Percentiles rank a stretch among this genome's conserved stretches.
Evolutionary conservation across 2,113 vertebrate genomes (phyloP).

Genomic region (Sigmodon hispidus): DNA sequence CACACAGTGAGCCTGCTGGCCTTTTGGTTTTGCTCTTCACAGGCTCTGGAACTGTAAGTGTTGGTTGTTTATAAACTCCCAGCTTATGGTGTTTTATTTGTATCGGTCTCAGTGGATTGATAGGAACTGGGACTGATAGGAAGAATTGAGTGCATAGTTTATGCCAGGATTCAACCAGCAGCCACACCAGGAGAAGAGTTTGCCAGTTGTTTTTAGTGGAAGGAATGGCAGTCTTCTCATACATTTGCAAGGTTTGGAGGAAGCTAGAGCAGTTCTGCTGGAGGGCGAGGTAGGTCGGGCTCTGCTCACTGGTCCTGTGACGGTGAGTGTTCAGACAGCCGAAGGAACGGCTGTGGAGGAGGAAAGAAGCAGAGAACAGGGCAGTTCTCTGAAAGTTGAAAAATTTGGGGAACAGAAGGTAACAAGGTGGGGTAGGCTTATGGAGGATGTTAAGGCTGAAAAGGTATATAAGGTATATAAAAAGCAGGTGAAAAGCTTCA

Average conservation of each 20-base stretch:
- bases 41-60: not conserved
- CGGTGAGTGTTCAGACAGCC: not conserved
- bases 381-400: not conserved
- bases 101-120: not conserved
- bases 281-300: not conserved
- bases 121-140: not conserved
- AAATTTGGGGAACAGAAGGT: not conserved
- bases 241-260: not conserved
- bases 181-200: not conserved
- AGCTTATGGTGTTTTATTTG: not conserved
- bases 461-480: not conserved
- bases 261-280: not conserved
- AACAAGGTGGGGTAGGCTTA: not conserved
- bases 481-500: not conserved
- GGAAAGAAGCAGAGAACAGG: not conserved
- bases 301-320: not conserved
- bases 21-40: not conserved
- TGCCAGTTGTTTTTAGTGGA: not conserved
- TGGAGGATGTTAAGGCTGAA: not conserved
- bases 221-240: not conserved
- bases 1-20: not conserved
- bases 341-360: not conserved
- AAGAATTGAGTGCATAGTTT: not conserved
- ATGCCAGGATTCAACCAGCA: not conserved
- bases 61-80: not conserved